Evolutionary conservation across 2,888 invertebrate species (phyloP).

Genomic region (Embidobia sp.): DNA sequence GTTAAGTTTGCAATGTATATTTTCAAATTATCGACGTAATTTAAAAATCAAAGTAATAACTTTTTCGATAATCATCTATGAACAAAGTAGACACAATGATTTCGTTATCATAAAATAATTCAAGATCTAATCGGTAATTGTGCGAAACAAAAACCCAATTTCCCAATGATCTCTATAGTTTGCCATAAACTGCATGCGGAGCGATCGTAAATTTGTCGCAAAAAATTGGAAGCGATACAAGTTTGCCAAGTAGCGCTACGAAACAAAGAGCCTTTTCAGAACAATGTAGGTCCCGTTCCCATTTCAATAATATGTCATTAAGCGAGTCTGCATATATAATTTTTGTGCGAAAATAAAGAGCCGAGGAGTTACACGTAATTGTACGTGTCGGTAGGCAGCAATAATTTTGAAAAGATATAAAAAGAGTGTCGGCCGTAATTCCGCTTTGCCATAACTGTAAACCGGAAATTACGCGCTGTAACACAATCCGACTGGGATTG

Average conservation of each 20-base stretch:
- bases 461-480: constrained; percentile 44
- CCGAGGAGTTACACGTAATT: constrained; percentile 30
- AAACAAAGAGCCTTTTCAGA: background rate
- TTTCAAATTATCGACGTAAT: no score
- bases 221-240: constrained; percentile 6
- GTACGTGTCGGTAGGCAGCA: constrained; percentile 25
- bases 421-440: constrained; percentile 45
- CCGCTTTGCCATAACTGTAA: constrained; percentile 40
- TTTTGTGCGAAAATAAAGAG: constrained; percentile 34
- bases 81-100: no score
- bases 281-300: constrained; percentile 38
- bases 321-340: constrained; percentile 32
- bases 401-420: constrained; percentile 40
- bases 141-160: no score
- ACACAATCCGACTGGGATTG: constrained; percentile 35
- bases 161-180: no score
- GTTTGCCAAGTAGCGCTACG: background rate
- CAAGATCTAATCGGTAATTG: no score
- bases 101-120: no score
- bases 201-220: background rate
- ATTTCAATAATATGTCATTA: constrained; percentile 46
- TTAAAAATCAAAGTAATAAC: no score
- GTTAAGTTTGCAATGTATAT: no score
- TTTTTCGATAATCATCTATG: no score
- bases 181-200: no score